A percentile compares a stretch with the other conserved stretches of the same genome.
phyloP scores from a whole-genome alignment of 2,888 invertebrate genomes.

The Byasa hedistus region DNA sequence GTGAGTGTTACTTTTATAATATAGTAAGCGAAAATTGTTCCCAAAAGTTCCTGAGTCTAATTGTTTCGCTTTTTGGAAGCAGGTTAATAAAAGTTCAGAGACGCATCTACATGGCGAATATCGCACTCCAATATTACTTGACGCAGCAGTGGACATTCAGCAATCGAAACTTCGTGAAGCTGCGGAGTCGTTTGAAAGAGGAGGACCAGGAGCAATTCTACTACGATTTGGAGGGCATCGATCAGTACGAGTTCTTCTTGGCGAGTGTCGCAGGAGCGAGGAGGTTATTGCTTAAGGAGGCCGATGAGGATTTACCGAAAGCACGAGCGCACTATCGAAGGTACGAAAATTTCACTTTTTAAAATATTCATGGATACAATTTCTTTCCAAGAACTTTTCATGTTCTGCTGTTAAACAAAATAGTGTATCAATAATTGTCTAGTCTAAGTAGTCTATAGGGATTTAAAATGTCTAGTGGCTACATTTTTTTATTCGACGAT shows the following conservation, averaged over 20 bases:
- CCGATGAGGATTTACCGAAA: constrained; percentile 75
- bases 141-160: constrained; percentile 88
- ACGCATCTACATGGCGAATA: constrained; percentile 87
- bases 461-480: too few relatives aligned
- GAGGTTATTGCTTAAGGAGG: constrained; percentile 84
- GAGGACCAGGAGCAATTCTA: constrained; percentile 79
- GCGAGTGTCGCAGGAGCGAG: constrained; percentile 82
- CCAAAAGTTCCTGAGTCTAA: background rate
- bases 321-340: constrained; percentile 75
- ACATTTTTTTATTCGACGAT: too few relatives aligned
- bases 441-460: too few relatives aligned
- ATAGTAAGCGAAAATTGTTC: background rate
- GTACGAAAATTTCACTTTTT: constrained; percentile 48
- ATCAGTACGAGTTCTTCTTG: constrained; percentile 73
- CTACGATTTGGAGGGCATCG: constrained; percentile 77
- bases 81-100: constrained; percentile 90
- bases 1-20: constrained; percentile 67
- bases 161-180: constrained; percentile 79
- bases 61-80: constrained; percentile 6
- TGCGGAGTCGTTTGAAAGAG: constrained; percentile 72
- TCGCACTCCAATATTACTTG: constrained; percentile 86
- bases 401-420: too few relatives aligned
- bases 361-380: too few relatives aligned
- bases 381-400: too few relatives aligned
- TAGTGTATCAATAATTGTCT: too few relatives aligned